These are phyloP conservation scores for Enteromius mattozi DNA, from an alignment of 2,797 vertebrate species.

Conservation along the genomic window DNA sequence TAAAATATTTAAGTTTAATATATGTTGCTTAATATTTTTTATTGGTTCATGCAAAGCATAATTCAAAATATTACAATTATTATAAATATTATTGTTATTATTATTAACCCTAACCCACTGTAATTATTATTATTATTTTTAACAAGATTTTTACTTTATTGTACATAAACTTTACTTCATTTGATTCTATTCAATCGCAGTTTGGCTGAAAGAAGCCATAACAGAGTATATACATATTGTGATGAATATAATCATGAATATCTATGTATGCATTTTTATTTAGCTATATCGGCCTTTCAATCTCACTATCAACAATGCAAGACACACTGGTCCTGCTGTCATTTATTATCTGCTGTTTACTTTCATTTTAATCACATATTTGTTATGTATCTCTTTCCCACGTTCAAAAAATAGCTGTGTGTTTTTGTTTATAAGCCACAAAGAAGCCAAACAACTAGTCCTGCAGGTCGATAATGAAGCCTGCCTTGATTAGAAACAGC, in stretches of 20 bases:
- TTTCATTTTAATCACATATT: background rate
- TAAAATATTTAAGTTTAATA: background rate
- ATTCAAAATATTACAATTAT: background rate
- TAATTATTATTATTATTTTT: background rate
- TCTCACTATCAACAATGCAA: background rate
- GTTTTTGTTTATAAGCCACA: slow-evolving; percentile 43
- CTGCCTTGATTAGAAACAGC: slow-evolving; percentile 47
- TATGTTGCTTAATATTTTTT: background rate
- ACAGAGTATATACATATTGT: background rate
- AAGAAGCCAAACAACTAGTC: slow-evolving; percentile 31
- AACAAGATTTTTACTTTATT: background rate
- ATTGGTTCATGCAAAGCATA: background rate
- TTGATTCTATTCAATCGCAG: background rate
- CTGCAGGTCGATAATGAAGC: slow-evolving; percentile 50
- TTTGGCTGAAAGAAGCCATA: background rate
- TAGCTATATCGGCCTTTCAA: background rate
- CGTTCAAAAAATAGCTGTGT: slow-evolving; percentile 7
- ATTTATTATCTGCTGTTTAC: slow-evolving; percentile 17
- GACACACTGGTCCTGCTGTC: background rate
- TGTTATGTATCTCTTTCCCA: slow-evolving; percentile 48
- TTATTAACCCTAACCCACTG: background rate
- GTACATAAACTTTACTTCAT: background rate
- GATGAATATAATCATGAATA: background rate
- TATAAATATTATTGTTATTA: background rate
- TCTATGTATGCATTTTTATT: background rate